Conservation (phyloP, 1,140 invertebrate genomes). For the Orchestia grillus region DNA sequence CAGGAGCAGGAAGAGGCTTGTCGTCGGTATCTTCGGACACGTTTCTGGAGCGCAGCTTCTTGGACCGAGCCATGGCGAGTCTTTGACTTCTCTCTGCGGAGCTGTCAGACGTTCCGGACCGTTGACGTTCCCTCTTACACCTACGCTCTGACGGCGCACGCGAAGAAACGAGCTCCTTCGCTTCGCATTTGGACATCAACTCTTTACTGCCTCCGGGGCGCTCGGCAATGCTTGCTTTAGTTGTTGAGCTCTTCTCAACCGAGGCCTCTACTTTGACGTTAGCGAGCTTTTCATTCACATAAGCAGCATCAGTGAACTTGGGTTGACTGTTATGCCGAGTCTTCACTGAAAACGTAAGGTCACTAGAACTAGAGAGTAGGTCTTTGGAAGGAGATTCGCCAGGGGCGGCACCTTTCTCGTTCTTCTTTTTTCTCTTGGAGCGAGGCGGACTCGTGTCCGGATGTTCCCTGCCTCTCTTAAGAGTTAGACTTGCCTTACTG, state of each 20-base stretch:
- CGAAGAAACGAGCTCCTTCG: not conserved
- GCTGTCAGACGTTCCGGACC: constrained; percentile 19
- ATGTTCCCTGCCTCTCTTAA: not conserved
- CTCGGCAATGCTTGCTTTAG: not conserved
- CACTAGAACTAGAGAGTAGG: not conserved
- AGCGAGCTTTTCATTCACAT: not conserved
- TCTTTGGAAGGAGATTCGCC: not conserved
- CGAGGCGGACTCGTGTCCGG: not conserved
- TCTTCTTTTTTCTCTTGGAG: constrained; percentile 11
- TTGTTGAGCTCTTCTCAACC: not conserved
- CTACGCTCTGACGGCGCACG: not conserved
- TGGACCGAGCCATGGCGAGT: not conserved
- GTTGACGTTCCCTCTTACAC: constrained; percentile 21
- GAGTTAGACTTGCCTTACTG: not conserved
- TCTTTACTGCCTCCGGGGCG: not conserved
- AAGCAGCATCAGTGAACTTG: not conserved
- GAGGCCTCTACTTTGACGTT: not conserved
- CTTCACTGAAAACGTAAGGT: not conserved
- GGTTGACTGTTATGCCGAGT: not conserved
- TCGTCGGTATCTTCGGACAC: not conserved
- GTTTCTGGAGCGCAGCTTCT: not conserved
- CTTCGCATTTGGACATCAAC: not conserved
- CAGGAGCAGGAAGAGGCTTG: not conserved
- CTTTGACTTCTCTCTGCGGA: not conserved
- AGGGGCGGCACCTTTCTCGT: not conserved